phyloP scores from a whole-genome alignment of 2,113 vertebrate genomes.

The human (Homo sapiens) region GRCh38 chr13:93599001-93599500 shows the following conservation, averaged over 20 bases:
- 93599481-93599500: conserved; percentile 74
- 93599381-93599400: conserved; percentile 80
- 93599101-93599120: neutral
- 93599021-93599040: neutral
- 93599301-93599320: conserved; percentile 71
- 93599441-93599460: conserved; percentile 78
- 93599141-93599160: neutral
- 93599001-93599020: neutral
- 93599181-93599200: neutral
- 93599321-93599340: conserved; percentile 66
- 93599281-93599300: neutral
- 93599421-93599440: conserved; percentile 89
- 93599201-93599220: conserved; percentile 3
- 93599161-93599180: neutral
- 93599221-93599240: conserved; percentile 40
- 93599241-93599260: conserved; percentile 81
- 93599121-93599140: neutral
- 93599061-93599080: neutral
- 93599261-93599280: conserved; percentile 76
- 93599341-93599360: conserved; percentile 79
- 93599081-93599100: neutral
- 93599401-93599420: conserved; percentile 86
- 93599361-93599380: conserved; percentile 81
- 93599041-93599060: neutral
- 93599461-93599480: conserved; percentile 79